Evolutionary conservation across 1,140 invertebrate genomes (phyloP).

Genomic region (Sarcophaga bullata): DNA sequence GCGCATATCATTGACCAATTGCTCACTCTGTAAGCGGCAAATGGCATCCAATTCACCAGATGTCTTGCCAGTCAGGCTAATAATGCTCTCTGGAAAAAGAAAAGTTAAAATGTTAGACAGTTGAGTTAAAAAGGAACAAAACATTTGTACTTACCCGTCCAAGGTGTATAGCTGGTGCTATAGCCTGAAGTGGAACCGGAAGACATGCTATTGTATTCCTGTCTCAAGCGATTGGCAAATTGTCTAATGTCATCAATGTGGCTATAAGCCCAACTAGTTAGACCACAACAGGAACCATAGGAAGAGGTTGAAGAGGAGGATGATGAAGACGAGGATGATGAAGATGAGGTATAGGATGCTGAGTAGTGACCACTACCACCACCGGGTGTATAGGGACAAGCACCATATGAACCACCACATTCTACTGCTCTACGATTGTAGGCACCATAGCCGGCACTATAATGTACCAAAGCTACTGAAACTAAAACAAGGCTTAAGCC

Average conservation of each 20-base stretch:
- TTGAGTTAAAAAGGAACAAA: background rate
- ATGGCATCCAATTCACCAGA: slow-evolving; percentile 52
- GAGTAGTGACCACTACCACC: background rate
- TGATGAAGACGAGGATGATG: background rate
- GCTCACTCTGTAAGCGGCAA: slow-evolving; percentile 48
- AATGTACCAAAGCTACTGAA: slow-evolving; percentile 39
- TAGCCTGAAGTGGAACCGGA: slow-evolving; percentile 47
- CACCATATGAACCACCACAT: slow-evolving; percentile 1
- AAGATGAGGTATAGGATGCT: background rate
- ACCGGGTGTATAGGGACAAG: background rate
- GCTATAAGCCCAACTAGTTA: slow-evolving; percentile 53
- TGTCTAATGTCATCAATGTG: slow-evolving; percentile 55
- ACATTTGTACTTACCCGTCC: slow-evolving; percentile 53
- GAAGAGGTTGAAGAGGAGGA: background rate
- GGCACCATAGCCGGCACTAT: slow-evolving; percentile 34
- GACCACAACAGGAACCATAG: slow-evolving; percentile 34
- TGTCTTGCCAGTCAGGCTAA: slow-evolving; percentile 53
- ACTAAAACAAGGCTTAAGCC: slow-evolving; percentile 40
- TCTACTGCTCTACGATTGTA: background rate
- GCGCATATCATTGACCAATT: slow-evolving; percentile 57
- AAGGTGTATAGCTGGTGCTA: slow-evolving; percentile 41
- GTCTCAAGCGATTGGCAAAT: slow-evolving; percentile 55
- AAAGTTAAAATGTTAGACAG: background rate
- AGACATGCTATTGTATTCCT: slow-evolving; percentile 56
- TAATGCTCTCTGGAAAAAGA: slow-evolving; percentile 49